Percentiles rank a stretch among this genome's conserved stretches.
These are phyloP conservation scores for Agelaius tricolor DNA, from an alignment of 2,113 vertebrate species.

Conservation along the genomic window DNA sequence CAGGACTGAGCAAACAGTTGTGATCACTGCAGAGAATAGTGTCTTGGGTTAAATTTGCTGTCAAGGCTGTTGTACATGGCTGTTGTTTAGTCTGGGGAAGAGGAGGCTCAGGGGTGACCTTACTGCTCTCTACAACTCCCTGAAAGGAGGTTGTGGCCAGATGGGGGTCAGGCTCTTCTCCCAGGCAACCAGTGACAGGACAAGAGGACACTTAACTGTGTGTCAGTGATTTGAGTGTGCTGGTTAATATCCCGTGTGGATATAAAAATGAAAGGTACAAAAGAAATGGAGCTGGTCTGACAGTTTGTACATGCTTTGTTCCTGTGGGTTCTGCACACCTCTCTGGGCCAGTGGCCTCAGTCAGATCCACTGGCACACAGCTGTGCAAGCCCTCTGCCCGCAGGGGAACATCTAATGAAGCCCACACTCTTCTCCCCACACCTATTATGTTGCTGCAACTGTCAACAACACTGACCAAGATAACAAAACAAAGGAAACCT, in stretches of 20 bases:
- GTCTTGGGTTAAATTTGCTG: slow-evolving; percentile 2
- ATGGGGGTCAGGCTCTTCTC: not conserved
- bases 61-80: not conserved
- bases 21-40: not conserved
- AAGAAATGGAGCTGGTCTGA: not conserved
- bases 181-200: not conserved
- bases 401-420: not conserved
- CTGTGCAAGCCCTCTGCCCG: not conserved
- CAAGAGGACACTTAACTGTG: not conserved
- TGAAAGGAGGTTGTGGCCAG: not conserved
- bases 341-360: not conserved
- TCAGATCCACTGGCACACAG: not conserved
- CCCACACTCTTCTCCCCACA: not conserved
- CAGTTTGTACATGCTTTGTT: not conserved
- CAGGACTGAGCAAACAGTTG: not conserved
- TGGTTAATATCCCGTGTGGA: not conserved
- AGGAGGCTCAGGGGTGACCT: not conserved
- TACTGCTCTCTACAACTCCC: not conserved
- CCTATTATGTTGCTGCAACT: not conserved
- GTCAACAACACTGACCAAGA: not conserved
- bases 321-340: not conserved
- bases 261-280: not conserved
- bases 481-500: not conserved
- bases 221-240: not conserved
- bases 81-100: not conserved